Conservation (phyloP, 2,797 vertebrate species). For the Leuciscus waleckii region DNA sequence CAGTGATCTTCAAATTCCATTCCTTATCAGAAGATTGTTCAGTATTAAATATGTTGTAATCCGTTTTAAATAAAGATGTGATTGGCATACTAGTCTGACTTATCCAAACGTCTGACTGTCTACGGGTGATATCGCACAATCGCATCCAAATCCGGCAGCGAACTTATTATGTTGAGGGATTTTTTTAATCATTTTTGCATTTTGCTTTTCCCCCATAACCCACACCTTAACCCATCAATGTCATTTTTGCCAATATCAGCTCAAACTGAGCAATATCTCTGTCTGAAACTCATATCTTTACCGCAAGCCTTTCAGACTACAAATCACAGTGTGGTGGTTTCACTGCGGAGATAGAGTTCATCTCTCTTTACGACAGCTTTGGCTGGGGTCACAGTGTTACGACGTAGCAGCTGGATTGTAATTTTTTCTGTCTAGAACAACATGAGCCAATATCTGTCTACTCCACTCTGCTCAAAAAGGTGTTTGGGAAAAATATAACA, state of each 20-base stretch:
- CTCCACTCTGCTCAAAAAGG: not conserved
- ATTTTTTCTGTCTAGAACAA: constrained; percentile 19
- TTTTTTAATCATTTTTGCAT: constrained; percentile 5
- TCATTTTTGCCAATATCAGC: constrained; percentile 12
- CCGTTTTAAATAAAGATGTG: constrained; percentile 21
- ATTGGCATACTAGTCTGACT: not conserved
- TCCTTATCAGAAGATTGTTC: constrained; percentile 26
- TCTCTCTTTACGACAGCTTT: constrained; percentile 35
- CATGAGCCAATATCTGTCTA: constrained; percentile 24
- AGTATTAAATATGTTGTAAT: constrained; percentile 20
- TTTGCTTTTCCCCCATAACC: not conserved
- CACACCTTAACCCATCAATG: not conserved
- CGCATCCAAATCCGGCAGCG: not conserved
- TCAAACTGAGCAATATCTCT: constrained; percentile 11
- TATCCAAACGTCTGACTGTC: constrained; percentile 21
- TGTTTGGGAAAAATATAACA: constrained; percentile 4
- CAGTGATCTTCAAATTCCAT: constrained; percentile 4
- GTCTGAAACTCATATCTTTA: constrained; percentile 27
- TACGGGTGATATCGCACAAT: not conserved
- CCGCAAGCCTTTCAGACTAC: constrained; percentile 26
- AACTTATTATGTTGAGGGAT: not conserved
- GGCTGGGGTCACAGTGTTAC: constrained; percentile 28
- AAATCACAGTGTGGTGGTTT: constrained; percentile 31
- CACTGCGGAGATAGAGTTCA: constrained; percentile 41
- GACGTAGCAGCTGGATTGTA: not conserved